These are phyloP conservation scores for Parthenolecanium corni DNA, from an alignment of 2,888 invertebrate species.

Conservation along the genomic window DNA sequence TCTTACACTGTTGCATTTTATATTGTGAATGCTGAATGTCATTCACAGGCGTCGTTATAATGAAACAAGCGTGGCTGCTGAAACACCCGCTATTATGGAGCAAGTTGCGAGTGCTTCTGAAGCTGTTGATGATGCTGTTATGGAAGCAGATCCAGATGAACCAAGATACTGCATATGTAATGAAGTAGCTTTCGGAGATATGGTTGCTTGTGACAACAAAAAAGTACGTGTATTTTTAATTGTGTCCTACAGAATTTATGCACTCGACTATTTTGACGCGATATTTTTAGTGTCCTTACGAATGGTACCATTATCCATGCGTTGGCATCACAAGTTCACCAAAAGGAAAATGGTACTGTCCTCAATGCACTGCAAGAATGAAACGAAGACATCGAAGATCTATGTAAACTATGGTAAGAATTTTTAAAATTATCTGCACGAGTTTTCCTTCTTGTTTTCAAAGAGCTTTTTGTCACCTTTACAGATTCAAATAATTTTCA, in stretches of 20 bases:
- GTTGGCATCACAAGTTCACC: slow-evolving; percentile 93
- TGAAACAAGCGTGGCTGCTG: slow-evolving; percentile 33
- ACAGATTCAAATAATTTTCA: too few species aligned
- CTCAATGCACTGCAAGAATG: slow-evolving; percentile 82
- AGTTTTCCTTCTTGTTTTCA: background rate
- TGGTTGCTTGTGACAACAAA: slow-evolving; percentile 98
- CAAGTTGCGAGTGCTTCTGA: slow-evolving; percentile 45
- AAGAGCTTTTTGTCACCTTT: too few species aligned
- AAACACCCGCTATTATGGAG: slow-evolving; percentile 38
- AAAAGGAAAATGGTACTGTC: slow-evolving; percentile 98
- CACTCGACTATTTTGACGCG: background rate
- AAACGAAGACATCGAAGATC: slow-evolving; percentile 21
- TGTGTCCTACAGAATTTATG: background rate
- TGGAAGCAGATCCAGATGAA: slow-evolving; percentile 92
- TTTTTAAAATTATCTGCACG: background rate
- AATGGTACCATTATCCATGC: slow-evolving; percentile 99
- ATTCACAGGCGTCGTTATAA: background rate
- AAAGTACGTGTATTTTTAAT: slow-evolving; percentile 47
- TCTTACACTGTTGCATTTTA: background rate
- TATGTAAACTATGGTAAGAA: background rate
- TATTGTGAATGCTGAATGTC: background rate
- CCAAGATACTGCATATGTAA: slow-evolving; percentile 93
- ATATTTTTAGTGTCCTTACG: slow-evolving; percentile 79
- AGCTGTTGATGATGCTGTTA: slow-evolving; percentile 54
- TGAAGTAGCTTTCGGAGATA: slow-evolving; percentile 81